These are phyloP conservation scores for Liopterus haemorrhoidalis DNA, from an alignment of 2,888 invertebrate species.

Conservation along the genomic window DNA sequence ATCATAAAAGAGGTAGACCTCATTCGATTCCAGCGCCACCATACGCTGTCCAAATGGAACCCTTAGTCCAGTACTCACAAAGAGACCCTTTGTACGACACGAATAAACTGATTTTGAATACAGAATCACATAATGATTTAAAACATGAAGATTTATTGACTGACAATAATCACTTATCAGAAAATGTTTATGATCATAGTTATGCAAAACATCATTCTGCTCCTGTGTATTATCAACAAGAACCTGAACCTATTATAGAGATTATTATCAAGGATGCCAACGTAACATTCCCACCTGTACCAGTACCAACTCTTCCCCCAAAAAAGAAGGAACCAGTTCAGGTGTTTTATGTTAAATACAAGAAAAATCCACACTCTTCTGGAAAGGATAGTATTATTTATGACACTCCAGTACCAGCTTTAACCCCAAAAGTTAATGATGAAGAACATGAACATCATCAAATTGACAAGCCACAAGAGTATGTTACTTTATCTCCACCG, in stretches of 20 bases:
- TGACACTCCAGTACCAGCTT: slow-evolving; percentile 73
- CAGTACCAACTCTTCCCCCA: slow-evolving; percentile 49
- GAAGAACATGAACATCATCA: slow-evolving; percentile 51
- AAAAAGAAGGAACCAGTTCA: slow-evolving; percentile 78
- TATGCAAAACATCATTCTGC: slow-evolving; percentile 30
- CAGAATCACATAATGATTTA: slow-evolving; percentile 47
- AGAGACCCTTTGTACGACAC: slow-evolving; percentile 70
- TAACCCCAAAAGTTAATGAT: slow-evolving; percentile 60
- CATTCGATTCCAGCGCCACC: slow-evolving; percentile 54
- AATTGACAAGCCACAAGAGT: slow-evolving; percentile 45
- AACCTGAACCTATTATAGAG: slow-evolving; percentile 85
- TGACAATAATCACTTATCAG: slow-evolving; percentile 47
- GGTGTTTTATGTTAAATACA: slow-evolving; percentile 86
- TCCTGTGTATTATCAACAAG: slow-evolving; percentile 53
- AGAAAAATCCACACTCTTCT: slow-evolving; percentile 70
- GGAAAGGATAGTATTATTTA: slow-evolving; percentile 68
- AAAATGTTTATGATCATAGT: slow-evolving; percentile 48
- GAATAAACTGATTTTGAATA: slow-evolving; percentile 41
- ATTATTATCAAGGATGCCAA: slow-evolving; percentile 89
- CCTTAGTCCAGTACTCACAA: slow-evolving; percentile 71
- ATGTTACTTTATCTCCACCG: slow-evolving; percentile 47
- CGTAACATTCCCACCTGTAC: slow-evolving; percentile 65
- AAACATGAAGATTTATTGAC: slow-evolving; percentile 45
- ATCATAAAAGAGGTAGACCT: slow-evolving; percentile 41
- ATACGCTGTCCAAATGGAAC: slow-evolving; percentile 76